phyloP scores from a whole-genome alignment of 2,797 vertebrate species.

The Craterocephalus amniculus region DNA sequence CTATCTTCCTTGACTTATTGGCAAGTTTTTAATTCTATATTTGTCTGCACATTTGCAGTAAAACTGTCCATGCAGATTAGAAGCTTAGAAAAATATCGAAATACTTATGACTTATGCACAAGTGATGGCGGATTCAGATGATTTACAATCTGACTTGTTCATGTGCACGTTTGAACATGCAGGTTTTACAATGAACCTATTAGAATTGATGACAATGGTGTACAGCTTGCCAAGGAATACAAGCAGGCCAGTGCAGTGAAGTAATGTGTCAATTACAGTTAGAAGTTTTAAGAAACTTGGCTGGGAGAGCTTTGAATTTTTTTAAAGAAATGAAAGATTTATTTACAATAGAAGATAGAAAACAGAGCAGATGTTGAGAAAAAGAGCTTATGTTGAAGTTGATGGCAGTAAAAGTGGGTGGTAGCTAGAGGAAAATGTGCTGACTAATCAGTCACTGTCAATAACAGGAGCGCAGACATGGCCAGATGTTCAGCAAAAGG shows the following conservation, averaged over 20 bases:
- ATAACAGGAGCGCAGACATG: no score
- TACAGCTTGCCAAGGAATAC: neutral
- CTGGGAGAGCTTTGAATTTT: neutral
- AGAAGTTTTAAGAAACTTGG: neutral
- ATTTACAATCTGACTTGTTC: neutral
- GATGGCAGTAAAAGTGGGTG: neutral
- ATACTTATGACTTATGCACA: neutral
- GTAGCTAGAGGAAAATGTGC: neutral
- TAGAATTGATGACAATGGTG: neutral
- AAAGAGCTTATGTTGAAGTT: neutral
- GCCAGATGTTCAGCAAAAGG: neutral
- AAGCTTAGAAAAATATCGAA: neutral
- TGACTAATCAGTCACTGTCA: neutral
- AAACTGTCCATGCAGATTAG: neutral
- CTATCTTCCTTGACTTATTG: neutral
- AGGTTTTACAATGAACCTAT: neutral
- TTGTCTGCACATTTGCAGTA: neutral
- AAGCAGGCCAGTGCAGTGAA: neutral
- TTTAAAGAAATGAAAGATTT: neutral
- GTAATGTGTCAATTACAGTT: neutral
- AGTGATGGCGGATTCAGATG: no score
- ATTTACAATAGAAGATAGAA: neutral
- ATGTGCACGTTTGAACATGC: neutral
- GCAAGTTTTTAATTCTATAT: neutral
- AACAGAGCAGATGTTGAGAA: neutral